A percentile compares a stretch with the other conserved stretches of the same genome.
Conservation (phyloP, 2,888 invertebrate genomes). For the Frankliniella fusca region DNA sequence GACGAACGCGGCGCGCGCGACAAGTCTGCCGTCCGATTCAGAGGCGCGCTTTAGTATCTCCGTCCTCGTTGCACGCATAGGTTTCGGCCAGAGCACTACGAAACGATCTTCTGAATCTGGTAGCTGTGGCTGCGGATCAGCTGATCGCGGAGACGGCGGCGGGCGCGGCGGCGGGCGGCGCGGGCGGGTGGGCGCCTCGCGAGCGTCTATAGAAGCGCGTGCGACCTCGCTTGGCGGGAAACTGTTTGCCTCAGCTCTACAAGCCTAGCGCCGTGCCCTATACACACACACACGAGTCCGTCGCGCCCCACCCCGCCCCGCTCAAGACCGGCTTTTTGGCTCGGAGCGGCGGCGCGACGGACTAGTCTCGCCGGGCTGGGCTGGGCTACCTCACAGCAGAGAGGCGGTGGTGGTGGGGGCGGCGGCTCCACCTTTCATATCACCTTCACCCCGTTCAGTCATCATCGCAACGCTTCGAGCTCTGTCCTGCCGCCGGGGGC, state of each 20-base stretch:
- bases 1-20: too few species aligned
- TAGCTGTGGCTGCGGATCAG: neutral
- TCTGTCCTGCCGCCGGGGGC: too few species aligned
- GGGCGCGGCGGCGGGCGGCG: neutral
- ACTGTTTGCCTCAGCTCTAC: slow-evolving; percentile 44
- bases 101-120: too few species aligned
- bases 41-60: too few species aligned
- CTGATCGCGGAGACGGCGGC: neutral
- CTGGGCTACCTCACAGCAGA: too few species aligned
- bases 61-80: too few species aligned
- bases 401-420: too few species aligned
- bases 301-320: neutral
- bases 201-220: neutral
- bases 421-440: slow-evolving; percentile 28
- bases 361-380: too few species aligned
- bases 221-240: slow-evolving; percentile 38
- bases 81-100: too few species aligned
- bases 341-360: slow-evolving; percentile 3
- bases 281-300: neutral
- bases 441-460: slow-evolving; percentile 17
- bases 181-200: neutral
- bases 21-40: too few species aligned
- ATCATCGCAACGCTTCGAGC: too few species aligned
- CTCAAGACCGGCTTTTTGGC: slow-evolving; percentile 23
- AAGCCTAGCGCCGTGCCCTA: slow-evolving; percentile 29